Evolutionary conservation across 2,888 invertebrate genomes (phyloP), one percentile per base, ranked within the genome.

Genomic region (Archips xylosteana): DNA sequence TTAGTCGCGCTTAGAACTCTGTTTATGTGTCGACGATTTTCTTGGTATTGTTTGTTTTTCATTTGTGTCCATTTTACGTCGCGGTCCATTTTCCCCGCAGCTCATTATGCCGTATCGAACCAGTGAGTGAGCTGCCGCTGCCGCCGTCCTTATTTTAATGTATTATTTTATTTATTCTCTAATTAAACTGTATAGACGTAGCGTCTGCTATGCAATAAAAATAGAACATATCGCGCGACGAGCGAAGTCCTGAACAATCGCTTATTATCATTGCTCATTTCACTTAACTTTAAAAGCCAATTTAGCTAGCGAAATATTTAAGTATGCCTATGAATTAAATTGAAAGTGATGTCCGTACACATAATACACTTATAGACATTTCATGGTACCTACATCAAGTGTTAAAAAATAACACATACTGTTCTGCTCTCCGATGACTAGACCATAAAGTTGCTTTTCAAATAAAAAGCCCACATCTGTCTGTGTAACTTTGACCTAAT

Each of bases 1-100:
- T 88, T 87, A 88, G 87, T 87, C 85, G 82, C 86, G 87, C 87
- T 88, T 88, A 88, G 86, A 87, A 87, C 86, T 81, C 81, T 87
- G 87, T 89, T 89, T 87, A 89, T 85, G 87, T 87, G 85, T 83
- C 83, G 78, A 78, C 79, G 84, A 85, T 89, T 88, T 87, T 85
- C 87, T 87, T 82, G 84, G 83, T 82, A 87, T 85, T 89, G 88
- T 90, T 88, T 87, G 86, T 87, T 86, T 86, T 86, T 83, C 79
- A 80, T 81, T 85, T 80, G 82, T 81, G 79, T 82, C 81, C 78
- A 78, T 81, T 75, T 74, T 67, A 76, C 78, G 85, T 87, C 81
- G 78, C 86, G 85, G 85, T 87, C 82, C 86, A 87, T 86, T 89
- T 89, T 87, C 82, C 78, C 75, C 78, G 79, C 77, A 78, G 78